A percentile compares a stretch with the other conserved stretches of the same genome.
phyloP scores from a whole-genome alignment of 2,797 vertebrate genomes.

The Austrolebias charrua region DNA sequence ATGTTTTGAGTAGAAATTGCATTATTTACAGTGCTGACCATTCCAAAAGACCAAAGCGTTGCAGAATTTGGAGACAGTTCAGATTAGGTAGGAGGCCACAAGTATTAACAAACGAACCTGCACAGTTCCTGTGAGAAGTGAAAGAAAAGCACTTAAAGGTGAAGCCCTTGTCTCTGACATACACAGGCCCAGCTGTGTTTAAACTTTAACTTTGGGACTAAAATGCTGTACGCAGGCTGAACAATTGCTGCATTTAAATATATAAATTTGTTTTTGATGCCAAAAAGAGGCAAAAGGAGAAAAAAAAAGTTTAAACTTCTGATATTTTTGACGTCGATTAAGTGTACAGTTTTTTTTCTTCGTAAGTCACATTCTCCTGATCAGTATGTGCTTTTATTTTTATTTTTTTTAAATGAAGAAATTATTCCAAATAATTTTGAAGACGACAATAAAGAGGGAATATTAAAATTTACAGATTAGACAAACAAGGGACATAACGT shows the following conservation, averaged over 20 bases:
- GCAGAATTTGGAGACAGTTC: constrained; percentile 64
- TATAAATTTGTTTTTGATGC: too few species aligned
- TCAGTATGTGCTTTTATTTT: too few species aligned
- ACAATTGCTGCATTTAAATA: neutral
- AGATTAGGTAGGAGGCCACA: constrained; percentile 58
- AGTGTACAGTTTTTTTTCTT: too few species aligned
- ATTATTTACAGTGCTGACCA: constrained; percentile 77
- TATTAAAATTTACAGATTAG: constrained; percentile 32
- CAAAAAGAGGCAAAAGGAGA: constrained; percentile 3
- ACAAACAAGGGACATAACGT: constrained; percentile 61
- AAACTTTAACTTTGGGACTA: constrained; percentile 61
- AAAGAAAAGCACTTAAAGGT: constrained; percentile 73
- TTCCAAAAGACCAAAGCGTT: constrained; percentile 84
- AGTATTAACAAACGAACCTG: constrained; percentile 69
- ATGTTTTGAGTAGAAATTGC: constrained; percentile 62
- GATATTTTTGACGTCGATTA: too few species aligned
- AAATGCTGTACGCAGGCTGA: neutral
- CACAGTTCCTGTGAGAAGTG: constrained; percentile 67
- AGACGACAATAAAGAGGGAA: constrained; percentile 53
- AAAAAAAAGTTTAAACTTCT: neutral
- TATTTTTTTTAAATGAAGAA: constrained; percentile 8
- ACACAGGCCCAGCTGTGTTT: constrained; percentile 75
- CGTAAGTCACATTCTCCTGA: constrained; percentile 21
- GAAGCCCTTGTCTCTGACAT: constrained; percentile 58
- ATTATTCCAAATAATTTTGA: constrained; percentile 49